phyloP scores from a whole-genome alignment of 2,113 vertebrate species.

The Sceloporus tristichus region DNA sequence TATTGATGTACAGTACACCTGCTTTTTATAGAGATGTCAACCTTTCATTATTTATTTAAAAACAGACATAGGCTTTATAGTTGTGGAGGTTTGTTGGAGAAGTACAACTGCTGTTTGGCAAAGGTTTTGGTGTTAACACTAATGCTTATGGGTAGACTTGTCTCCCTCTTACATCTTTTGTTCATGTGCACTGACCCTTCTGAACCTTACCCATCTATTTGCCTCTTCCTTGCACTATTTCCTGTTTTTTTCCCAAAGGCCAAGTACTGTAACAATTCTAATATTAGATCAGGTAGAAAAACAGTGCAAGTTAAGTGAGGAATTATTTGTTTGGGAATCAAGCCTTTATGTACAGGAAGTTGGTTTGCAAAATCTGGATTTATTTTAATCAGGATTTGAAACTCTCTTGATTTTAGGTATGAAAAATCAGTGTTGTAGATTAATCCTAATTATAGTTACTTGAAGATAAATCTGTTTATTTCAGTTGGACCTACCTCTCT shows the following conservation, averaged over 20 bases:
- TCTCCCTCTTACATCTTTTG: neutral
- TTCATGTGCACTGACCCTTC: no score
- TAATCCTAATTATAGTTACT: neutral
- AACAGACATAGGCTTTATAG: neutral
- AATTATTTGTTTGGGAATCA: neutral
- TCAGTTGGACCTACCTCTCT: neutral
- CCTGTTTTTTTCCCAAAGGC: constrained; percentile 31
- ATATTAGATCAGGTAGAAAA: neutral
- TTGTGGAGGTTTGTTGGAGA: neutral
- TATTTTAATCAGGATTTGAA: neutral
- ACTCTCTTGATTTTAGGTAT: neutral
- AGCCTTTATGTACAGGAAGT: neutral
- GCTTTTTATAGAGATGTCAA: neutral
- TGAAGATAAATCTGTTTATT: neutral
- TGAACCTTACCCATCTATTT: neutral
- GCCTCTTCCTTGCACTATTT: neutral
- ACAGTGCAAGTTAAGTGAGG: neutral
- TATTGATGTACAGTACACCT: neutral
- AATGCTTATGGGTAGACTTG: neutral
- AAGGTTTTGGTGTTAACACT: neutral
- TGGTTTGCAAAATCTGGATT: neutral
- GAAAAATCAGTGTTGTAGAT: neutral
- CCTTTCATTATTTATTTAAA: neutral
- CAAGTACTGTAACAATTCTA: neutral
- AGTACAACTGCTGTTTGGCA: neutral